Percentiles rank a stretch among this genome's conserved stretches.
These are phyloP conservation scores for Chlorodrepanis virens DNA, from an alignment of 2,113 vertebrate genomes.

Conservation along the genomic window DNA sequence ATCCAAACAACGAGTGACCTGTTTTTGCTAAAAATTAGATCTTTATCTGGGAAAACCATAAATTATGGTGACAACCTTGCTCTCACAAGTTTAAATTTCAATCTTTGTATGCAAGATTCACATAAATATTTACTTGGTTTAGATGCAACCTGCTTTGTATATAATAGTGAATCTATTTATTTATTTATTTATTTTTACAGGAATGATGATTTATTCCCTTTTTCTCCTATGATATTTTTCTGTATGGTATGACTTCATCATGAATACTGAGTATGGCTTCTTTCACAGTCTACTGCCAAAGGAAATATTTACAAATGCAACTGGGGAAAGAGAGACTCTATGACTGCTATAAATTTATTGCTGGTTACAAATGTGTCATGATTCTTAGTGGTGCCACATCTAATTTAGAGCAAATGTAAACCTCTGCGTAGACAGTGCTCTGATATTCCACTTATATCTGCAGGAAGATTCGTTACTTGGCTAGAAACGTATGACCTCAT, in stretches of 20 bases:
- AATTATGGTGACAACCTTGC: background rate
- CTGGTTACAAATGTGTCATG: constrained; percentile 3
- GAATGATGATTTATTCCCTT: background rate
- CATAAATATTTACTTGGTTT: background rate
- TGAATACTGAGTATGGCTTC: background rate
- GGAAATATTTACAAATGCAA: constrained; percentile 40
- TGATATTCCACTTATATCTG: background rate
- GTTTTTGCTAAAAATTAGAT: background rate
- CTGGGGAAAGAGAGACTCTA: background rate
- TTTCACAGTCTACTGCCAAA: constrained; percentile 21
- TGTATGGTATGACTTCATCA: background rate
- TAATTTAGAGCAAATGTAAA: constrained; percentile 41
- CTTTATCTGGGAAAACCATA: background rate
- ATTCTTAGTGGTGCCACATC: background rate
- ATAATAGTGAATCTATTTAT: background rate
- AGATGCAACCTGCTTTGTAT: background rate
- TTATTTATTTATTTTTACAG: background rate
- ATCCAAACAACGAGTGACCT: background rate
- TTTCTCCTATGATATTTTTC: background rate
- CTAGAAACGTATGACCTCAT: background rate
- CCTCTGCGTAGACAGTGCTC: background rate
- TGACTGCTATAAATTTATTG: constrained; percentile 17
- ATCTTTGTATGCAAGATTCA: background rate
- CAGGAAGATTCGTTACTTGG: background rate
- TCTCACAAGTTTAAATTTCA: background rate